phyloP scores from a whole-genome alignment of 92 coral and sea anemone species.

The Galaxea fascicularis region DNA sequence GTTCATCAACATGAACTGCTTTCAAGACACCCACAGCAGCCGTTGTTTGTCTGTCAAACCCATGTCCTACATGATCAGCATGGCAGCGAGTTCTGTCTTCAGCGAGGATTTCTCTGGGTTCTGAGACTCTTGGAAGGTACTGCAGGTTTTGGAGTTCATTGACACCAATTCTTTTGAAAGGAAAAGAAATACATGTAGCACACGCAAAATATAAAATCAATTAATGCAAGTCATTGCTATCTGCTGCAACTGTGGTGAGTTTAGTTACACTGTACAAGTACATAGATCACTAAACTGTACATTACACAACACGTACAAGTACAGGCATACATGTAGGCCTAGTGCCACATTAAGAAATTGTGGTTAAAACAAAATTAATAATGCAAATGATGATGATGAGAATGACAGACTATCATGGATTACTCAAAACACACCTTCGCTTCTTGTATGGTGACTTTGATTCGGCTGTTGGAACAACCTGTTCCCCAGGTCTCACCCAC shows the following conservation, averaged over 20 bases:
- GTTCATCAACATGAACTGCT: conserved; percentile 89
- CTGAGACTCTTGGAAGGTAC: conserved; percentile 91
- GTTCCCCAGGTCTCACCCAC: conserved; percentile 99
- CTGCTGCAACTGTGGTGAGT: too few species aligned
- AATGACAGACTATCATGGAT: background rate
- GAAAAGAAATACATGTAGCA: background rate
- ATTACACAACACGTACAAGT: background rate
- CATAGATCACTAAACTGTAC: background rate
- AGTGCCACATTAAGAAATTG: too few species aligned
- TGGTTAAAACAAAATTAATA: too few species aligned
- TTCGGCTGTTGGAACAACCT: conserved; percentile 95
- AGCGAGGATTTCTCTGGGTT: conserved; percentile 89
- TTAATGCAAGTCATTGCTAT: too few species aligned
- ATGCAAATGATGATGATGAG: too few species aligned
- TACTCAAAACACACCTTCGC: conserved; percentile 71
- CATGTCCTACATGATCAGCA: conserved; percentile 99
- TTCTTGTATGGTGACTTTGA: conserved; percentile 93
- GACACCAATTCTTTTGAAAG: conserved; percentile 61
- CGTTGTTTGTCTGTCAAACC: conserved; percentile 96
- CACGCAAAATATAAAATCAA: too few species aligned
- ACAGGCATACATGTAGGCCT: too few species aligned
- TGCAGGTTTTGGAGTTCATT: conserved; percentile 98
- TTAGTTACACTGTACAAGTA: too few species aligned
- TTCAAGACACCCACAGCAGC: conserved; percentile 96
- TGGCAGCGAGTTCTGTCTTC: conserved; percentile 99